phyloP scores from a whole-genome alignment of 2,888 invertebrate species.

The Ashinkailepas kermadecensis region DNA sequence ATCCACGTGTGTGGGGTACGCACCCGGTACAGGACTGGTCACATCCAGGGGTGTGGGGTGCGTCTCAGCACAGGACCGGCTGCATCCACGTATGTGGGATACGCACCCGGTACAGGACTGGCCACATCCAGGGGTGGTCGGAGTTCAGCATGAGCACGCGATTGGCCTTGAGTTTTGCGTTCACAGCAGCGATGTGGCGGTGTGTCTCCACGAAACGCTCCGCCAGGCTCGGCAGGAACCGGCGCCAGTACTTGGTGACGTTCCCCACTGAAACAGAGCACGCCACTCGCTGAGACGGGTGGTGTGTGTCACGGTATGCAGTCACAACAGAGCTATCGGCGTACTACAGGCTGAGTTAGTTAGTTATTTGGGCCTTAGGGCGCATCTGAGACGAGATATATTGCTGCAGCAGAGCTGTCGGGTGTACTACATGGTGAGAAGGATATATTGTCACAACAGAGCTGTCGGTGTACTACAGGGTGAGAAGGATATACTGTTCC shows the following conservation, averaged over 20 bases:
- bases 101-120: constrained; percentile 30
- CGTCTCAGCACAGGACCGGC: no score
- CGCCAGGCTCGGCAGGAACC: constrained; percentile 19
- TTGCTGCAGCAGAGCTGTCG: background rate
- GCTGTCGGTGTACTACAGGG: no score
- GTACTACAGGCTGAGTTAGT: no score
- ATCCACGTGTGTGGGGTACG: background rate
- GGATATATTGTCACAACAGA: no score
- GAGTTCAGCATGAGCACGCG: constrained; percentile 11
- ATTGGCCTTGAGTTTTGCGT: constrained; percentile 30
- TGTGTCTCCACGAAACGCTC: constrained; percentile 31
- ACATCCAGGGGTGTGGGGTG: constrained; percentile 27
- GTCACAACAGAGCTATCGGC: no score
- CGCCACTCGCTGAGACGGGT: no score
- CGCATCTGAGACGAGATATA: no score
- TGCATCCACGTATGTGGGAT: no score
- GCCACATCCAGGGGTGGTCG: constrained; percentile 34
- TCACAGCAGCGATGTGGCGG: constrained; percentile 29
- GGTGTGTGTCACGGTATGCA: no score
- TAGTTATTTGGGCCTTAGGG: no score
- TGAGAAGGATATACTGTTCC: no score
- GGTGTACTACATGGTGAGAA: background rate
- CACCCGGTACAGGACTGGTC: constrained; percentile 33
- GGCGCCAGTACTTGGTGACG: constrained; percentile 11
- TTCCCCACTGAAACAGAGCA: background rate